Percentiles rank a stretch among this genome's conserved stretches.
phyloP scores from a whole-genome alignment of 2,888 invertebrate genomes.

The Eupithecia exiguata region DNA sequence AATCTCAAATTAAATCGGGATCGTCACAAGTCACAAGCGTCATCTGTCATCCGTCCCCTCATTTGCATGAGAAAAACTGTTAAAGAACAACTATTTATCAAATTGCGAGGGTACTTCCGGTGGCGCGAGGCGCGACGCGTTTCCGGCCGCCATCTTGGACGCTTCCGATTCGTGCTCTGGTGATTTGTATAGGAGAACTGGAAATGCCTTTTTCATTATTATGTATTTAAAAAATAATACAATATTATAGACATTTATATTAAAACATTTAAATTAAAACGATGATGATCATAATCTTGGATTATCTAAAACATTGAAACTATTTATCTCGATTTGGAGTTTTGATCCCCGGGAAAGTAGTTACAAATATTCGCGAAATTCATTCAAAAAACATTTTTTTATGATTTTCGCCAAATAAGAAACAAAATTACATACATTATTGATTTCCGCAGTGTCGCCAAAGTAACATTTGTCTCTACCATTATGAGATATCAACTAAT shows the following conservation, averaged over 20 bases:
- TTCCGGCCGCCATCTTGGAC: slow-evolving; percentile 78
- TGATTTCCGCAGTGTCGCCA: no score
- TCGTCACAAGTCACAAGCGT: slow-evolving; percentile 83
- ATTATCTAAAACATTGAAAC: not conserved
- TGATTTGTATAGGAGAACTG: slow-evolving; percentile 8
- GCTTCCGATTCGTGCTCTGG: slow-evolving; percentile 48
- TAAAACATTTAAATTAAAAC: not conserved
- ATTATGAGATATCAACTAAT: no score
- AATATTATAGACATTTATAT: not conserved
- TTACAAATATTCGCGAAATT: not conserved
- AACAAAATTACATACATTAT: no score
- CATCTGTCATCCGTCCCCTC: slow-evolving; percentile 82
- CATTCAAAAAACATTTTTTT: no score
- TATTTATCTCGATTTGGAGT: no score
- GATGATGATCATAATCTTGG: not conserved
- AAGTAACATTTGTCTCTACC: no score
- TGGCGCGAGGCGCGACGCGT: slow-evolving; percentile 78
- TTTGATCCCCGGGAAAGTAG: no score
- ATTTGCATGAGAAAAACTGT: slow-evolving; percentile 84
- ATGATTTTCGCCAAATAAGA: no score
- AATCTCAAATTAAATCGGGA: slow-evolving; percentile 81
- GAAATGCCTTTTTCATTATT: slow-evolving; percentile 13
- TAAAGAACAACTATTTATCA: slow-evolving; percentile 84
- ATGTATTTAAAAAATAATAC: not conserved
- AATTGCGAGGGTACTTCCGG: slow-evolving; percentile 81